A percentile compares a stretch with the other conserved stretches of the same genome.
phyloP scores from a whole-genome alignment of 2,888 invertebrate species.

The Candidula unifasciata region DNA sequence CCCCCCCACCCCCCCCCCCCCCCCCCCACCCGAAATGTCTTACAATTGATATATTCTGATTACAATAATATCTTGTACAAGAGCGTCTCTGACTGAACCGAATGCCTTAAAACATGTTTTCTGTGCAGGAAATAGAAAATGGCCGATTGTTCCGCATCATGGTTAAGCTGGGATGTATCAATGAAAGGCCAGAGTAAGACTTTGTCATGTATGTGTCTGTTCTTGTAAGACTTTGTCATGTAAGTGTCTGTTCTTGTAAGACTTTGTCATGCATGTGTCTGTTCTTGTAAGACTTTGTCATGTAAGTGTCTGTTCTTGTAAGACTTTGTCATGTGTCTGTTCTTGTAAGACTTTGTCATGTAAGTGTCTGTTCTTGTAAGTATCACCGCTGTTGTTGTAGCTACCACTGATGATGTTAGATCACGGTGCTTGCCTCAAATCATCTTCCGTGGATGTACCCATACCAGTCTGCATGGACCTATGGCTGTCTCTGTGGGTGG shows the following conservation, averaged over 20 bases:
- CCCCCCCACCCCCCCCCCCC: too few species aligned
- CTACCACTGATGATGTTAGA: too few species aligned
- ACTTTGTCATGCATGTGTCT: background rate
- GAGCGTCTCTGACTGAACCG: background rate
- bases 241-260: constrained; percentile 76
- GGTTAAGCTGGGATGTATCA: constrained; percentile 93
- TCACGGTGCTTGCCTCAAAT: too few species aligned
- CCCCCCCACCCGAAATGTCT: too few species aligned
- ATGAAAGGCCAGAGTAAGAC: constrained; percentile 94
- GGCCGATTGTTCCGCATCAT: constrained; percentile 93
- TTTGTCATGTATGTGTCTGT: background rate
- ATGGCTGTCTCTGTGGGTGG: too few species aligned
- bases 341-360: background rate
- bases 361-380: too few species aligned
- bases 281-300: constrained; percentile 73
- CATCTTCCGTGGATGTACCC: too few species aligned
- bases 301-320: constrained; percentile 4
- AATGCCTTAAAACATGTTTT: background rate
- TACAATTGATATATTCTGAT: too few species aligned
- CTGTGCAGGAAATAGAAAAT: constrained; percentile 90
- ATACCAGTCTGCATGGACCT: too few species aligned
- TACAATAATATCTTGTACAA: too few species aligned
- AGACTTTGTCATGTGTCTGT: too few species aligned
- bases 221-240: constrained; percentile 81
- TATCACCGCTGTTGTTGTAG: background rate